Base-by-base conservation (phyloP, 2,797 vertebrate species). In the Poeciliopsis presidionis region DNA sequence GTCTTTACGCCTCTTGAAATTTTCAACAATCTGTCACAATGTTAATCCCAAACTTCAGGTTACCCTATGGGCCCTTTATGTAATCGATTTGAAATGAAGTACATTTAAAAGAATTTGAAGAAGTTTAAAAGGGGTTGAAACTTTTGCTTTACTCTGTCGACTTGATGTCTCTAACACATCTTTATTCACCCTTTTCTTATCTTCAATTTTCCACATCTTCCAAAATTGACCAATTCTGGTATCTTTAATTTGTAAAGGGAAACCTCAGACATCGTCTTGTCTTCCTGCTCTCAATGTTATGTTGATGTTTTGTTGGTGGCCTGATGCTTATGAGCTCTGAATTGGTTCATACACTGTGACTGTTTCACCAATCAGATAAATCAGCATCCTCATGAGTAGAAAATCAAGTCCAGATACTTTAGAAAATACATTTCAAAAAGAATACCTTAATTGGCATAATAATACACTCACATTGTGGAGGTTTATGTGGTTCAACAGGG, bases 281-380 rank as follows among this genome's bases (percentile, higher is more conserved):
- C 61, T 46, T 77, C 81, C 90, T 91, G 89, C 73, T 88, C 86
- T 78, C 74, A 88, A 84, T 90, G 83, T 72, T 0, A 43, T 81
- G 67, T 87, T n/a, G 45, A 77, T 84, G 82, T 88, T 88, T 84
- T 80, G 57, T 12, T 65, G 74, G 78, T 77, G 76, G 57, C 43
- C 86, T 33, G 25, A 77, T 59, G 75, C 51, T 80, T 79, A 84
- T 83, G 79, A 87, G 74, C 71, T 80, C 74, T 75, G 83, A 77
- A 77, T 71, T 22, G 0, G 59, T 69, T 63, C 70, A 72, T 25
- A 13, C 61, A 47, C 69, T 53, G 33, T 78, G 75, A 84, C 45
- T 49, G 74, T 49, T 63, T 78, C 49, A 88, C 77, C 83, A 77
- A 67, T 81, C 72, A 65, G 63, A 72, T 79, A 72, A 81, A 88